A percentile compares a stretch with the other conserved stretches of the same genome.
Evolutionary conservation across 2,113 vertebrate genomes (phyloP).

Genomic region (Eurypyga helias): DNA sequence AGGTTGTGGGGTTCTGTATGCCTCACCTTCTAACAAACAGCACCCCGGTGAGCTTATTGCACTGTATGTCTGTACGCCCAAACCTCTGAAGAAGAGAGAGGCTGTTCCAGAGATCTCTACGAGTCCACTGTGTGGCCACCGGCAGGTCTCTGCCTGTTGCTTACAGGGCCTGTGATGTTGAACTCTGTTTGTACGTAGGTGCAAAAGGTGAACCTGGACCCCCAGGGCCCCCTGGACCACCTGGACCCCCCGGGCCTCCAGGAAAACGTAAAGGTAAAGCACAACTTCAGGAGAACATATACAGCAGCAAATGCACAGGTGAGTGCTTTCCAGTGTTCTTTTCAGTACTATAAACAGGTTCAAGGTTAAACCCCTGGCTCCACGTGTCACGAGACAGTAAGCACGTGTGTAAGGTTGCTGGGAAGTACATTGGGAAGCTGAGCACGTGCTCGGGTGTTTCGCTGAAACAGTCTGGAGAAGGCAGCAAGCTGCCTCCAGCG

Average conservation of each 20-base stretch:
- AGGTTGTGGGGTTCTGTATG: not conserved
- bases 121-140: fast-evolving
- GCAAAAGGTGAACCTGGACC: constrained; percentile 79
- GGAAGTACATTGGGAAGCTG: not conserved
- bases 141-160: not conserved
- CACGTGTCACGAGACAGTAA: not conserved
- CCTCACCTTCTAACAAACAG: not conserved
- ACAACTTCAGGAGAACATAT: constrained; percentile 64
- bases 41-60: not conserved
- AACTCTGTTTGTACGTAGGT: constrained; percentile 46
- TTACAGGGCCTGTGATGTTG: not conserved
- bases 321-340: not conserved
- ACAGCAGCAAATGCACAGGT: constrained; percentile 65
- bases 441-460: not conserved
- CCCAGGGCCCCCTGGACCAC: constrained; percentile 72
- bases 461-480: not conserved
- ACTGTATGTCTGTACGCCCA: not conserved
- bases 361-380: not conserved
- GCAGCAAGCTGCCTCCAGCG: not conserved
- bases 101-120: not conserved
- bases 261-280: constrained; percentile 78
- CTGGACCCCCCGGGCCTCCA: constrained; percentile 75
- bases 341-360: not conserved
- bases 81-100: not conserved
- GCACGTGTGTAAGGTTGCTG: not conserved